Conservation (phyloP, 2,797 vertebrate genomes). For the Urocyon cinereoargenteus region DNA sequence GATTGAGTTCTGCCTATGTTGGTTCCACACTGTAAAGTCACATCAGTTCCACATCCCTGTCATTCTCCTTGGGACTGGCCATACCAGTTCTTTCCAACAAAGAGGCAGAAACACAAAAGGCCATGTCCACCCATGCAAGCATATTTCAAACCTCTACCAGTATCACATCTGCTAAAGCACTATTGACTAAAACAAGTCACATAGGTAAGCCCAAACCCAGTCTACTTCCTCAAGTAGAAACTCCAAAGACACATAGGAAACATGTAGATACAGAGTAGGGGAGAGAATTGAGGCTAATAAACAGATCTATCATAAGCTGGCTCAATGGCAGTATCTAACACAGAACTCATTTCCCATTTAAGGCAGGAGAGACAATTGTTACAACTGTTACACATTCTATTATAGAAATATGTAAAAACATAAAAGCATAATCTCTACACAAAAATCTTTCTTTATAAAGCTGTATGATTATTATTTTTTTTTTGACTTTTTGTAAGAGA, state of each 20-base stretch:
- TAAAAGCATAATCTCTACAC: not conserved
- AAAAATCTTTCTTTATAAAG: not conserved
- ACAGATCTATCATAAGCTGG: not conserved
- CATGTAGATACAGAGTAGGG: not conserved
- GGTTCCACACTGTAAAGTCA: not conserved
- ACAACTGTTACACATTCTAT: not conserved
- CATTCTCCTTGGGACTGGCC: not conserved
- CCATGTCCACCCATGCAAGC: not conserved
- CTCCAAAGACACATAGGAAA: not conserved
- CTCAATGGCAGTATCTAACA: not conserved
- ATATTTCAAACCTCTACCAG: not conserved
- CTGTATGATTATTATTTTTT: not conserved
- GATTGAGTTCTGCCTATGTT: not conserved
- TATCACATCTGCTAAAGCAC: not conserved
- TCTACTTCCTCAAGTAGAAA: not conserved
- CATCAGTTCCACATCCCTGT: not conserved
- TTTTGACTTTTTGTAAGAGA: slow-evolving; percentile 22
- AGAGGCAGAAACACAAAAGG: not conserved
- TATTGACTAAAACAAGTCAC: not conserved
- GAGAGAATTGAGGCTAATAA: not conserved
- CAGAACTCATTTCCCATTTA: not conserved
- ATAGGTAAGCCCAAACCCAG: not conserved
- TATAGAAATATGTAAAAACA: not conserved
- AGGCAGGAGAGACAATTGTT: not conserved
- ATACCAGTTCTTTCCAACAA: not conserved